Conservation (phyloP, 2,113 vertebrate genomes). For the Pelecanus crispus region DNA sequence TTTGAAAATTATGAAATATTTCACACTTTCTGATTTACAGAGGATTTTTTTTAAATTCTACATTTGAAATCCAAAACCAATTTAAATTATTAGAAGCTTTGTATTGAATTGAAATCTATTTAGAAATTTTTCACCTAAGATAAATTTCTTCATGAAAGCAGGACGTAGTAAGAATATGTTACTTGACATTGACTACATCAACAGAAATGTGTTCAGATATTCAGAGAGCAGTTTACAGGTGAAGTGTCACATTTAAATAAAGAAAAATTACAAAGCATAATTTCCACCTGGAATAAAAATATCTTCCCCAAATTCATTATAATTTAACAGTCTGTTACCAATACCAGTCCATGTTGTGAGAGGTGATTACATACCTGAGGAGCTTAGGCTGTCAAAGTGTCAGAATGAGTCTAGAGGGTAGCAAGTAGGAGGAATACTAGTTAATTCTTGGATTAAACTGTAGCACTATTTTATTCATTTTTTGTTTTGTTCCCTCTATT, state of each 20-base stretch:
- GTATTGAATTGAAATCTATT: not conserved
- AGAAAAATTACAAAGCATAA: not conserved
- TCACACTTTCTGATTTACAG: not conserved
- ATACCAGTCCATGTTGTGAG: not conserved
- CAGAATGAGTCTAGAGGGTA: not conserved
- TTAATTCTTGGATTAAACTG: not conserved
- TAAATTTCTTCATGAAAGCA: not conserved
- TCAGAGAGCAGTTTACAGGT: not conserved
- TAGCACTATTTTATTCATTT: not conserved
- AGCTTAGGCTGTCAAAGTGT: not conserved
- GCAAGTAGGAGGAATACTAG: not conserved
- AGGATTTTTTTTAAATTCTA: not conserved
- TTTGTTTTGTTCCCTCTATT: not conserved
- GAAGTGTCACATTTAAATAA: not conserved
- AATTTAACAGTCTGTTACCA: not conserved
- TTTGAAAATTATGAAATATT: not conserved
- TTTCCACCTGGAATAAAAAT: not conserved
- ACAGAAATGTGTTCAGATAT: not conserved
- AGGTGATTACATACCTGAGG: not conserved
- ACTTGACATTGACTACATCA: not conserved
- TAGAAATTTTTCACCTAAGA: not conserved
- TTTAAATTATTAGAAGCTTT: accelerated
- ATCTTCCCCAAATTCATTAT: not conserved
- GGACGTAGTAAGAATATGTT: not conserved
- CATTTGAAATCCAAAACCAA: not conserved